Conservation (phyloP, 2,888 invertebrate species). For the Scaptomyza parva region DNA sequence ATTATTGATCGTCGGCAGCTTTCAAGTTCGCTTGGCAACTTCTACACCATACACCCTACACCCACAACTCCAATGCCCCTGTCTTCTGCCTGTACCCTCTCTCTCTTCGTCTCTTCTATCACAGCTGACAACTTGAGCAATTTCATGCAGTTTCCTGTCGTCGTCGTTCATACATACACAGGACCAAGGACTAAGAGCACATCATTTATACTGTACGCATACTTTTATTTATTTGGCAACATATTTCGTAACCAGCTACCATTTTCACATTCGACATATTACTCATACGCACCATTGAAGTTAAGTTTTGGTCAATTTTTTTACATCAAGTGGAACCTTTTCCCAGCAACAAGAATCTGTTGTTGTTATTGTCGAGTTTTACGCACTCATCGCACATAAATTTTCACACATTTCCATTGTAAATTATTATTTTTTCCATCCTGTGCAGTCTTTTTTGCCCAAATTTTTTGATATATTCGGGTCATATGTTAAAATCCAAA, state of each 20-base stretch:
- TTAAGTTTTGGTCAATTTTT: constrained; percentile 74
- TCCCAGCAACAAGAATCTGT: too few species aligned
- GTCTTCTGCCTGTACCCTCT: not conserved
- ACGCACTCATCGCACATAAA: constrained; percentile 40
- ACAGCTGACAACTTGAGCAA: constrained; percentile 44
- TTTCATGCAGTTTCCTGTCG: constrained; percentile 72
- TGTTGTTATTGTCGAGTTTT: constrained; percentile 5
- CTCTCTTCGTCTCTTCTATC: not conserved
- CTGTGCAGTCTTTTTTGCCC: constrained; percentile 26
- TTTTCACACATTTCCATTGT: constrained; percentile 71
- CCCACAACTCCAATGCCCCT: not conserved
- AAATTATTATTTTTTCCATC: constrained; percentile 65
- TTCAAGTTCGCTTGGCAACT: constrained; percentile 62
- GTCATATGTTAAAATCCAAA: constrained; percentile 47
- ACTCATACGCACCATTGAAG: constrained; percentile 71
- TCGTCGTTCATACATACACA: constrained; percentile 38
- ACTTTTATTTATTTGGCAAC: constrained; percentile 67
- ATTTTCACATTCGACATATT: constrained; percentile 30
- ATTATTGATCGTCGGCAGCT: constrained; percentile 71
- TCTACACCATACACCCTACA: too few species aligned
- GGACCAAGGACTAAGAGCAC: constrained; percentile 59
- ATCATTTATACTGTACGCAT: constrained; percentile 56
- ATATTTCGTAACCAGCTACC: constrained; percentile 57
- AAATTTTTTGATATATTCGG: constrained; percentile 50
- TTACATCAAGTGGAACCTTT: constrained; percentile 39